phyloP scores from a whole-genome alignment of 1,140 invertebrate species.

The Calephelis nemesis region DNA sequence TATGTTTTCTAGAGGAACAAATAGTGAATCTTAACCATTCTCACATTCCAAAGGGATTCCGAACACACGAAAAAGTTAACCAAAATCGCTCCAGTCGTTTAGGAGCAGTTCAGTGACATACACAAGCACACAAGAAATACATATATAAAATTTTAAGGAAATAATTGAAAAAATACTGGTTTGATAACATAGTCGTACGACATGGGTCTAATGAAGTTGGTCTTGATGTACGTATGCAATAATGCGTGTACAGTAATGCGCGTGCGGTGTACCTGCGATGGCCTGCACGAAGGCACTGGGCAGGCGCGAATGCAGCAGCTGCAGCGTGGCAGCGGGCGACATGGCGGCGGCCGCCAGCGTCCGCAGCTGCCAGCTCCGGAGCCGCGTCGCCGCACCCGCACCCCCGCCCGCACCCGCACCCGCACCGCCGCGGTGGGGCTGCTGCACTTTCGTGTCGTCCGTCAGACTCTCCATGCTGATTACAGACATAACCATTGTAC shows the following conservation, averaged over 20 bases:
- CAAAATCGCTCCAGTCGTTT: too few relatives aligned
- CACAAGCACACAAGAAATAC: too few relatives aligned
- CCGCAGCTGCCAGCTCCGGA: conserved; percentile 82
- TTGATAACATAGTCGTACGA: not conserved
- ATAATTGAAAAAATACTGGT: too few relatives aligned
- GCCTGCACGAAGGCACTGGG: conserved; percentile 74
- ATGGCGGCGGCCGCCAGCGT: conserved; percentile 88
- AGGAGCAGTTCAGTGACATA: too few relatives aligned
- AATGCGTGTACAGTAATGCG: not conserved
- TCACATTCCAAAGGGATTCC: too few relatives aligned
- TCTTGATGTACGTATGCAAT: too few relatives aligned
- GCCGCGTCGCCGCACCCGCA: conserved; percentile 61
- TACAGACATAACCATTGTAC: conserved; percentile 1
- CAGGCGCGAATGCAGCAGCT: conserved; percentile 88
- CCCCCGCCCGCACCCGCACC: conserved; percentile 18
- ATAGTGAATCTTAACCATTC: too few relatives aligned
- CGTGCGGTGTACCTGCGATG: conserved; percentile 43
- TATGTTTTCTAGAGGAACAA: too few relatives aligned
- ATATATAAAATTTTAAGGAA: too few relatives aligned
- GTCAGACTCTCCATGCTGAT: conserved; percentile 80
- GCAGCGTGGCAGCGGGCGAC: conserved; percentile 86
- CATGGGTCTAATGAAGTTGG: too few relatives aligned
- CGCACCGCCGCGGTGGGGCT: conserved; percentile 57
- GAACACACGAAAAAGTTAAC: too few relatives aligned
- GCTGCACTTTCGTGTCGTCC: conserved; percentile 85